phyloP scores from a whole-genome alignment of 1,140 invertebrate genomes.

The Hyphantria cunea region DNA sequence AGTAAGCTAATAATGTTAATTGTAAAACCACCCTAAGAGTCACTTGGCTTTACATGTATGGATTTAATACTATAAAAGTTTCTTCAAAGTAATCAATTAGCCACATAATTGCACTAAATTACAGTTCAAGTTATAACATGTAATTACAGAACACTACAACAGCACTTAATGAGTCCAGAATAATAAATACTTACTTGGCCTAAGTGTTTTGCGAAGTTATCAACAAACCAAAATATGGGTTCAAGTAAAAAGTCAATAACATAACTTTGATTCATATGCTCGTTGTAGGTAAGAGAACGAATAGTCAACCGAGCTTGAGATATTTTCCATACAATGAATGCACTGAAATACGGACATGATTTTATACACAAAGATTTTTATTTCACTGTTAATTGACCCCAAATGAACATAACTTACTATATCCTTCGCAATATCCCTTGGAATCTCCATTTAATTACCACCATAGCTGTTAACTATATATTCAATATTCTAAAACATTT shows the following conservation, averaged over 20 bases:
- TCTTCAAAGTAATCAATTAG: too few species aligned
- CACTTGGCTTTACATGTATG: too few species aligned
- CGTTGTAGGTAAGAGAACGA: conserved; percentile 87
- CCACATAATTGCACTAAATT: too few species aligned
- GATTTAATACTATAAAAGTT: too few species aligned
- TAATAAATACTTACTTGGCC: conserved; percentile 88
- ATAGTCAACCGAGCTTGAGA: conserved; percentile 51
- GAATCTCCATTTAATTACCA: conserved; percentile 53
- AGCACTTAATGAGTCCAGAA: too few species aligned
- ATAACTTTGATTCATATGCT: conserved; percentile 89
- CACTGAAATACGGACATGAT: conserved; percentile 45
- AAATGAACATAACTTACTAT: conserved; percentile 42
- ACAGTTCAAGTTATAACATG: too few species aligned
- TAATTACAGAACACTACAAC: too few species aligned
- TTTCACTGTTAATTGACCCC: not conserved
- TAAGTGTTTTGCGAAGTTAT: conserved; percentile 92
- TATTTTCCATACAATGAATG: conserved; percentile 49
- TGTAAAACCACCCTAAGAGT: too few species aligned
- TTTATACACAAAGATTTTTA: not conserved
- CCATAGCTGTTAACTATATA: conserved; percentile 43
- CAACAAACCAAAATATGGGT: conserved; percentile 97
- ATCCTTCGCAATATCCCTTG: conserved; percentile 43
- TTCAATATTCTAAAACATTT: too few species aligned
- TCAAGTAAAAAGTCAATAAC: conserved; percentile 93
- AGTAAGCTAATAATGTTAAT: too few species aligned